Conservation (phyloP, 2,113 vertebrate species). For the Pitta sordida region DNA sequence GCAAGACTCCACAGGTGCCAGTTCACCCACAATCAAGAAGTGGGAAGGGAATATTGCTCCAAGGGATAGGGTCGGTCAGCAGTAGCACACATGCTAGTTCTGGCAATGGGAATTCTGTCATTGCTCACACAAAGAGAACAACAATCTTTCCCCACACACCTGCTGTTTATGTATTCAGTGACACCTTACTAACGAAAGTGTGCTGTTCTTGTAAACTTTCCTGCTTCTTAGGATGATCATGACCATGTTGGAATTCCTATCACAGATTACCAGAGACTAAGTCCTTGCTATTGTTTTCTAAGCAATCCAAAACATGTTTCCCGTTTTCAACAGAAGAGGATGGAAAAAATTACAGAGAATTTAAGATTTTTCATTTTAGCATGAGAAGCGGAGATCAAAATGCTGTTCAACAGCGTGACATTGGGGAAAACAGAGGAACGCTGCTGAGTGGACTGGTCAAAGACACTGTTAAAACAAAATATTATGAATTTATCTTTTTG, state of each 20-base stretch:
- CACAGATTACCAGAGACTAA: not conserved
- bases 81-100: not conserved
- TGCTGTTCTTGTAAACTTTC: not conserved
- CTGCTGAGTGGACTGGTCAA: not conserved
- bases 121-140: not conserved
- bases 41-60: not conserved
- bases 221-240: not conserved
- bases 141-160: not conserved
- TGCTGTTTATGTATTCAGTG: not conserved
- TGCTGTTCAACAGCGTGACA: not conserved
- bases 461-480: not conserved
- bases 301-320: not conserved
- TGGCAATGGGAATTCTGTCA: fast-evolving
- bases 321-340: not conserved
- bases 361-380: not conserved
- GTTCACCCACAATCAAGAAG: not conserved
- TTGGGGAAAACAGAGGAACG: not conserved
- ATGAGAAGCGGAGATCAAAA: not conserved
- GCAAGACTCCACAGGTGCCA: not conserved
- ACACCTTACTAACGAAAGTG: not conserved
- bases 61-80: not conserved
- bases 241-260: not conserved
- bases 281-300: not conserved
- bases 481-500: not conserved
- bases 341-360: not conserved